Evolutionary conservation across 2,113 vertebrate genomes (phyloP), one percentile per base, ranked within the genome.

Genomic region (Chaetodon auriga): DNA sequence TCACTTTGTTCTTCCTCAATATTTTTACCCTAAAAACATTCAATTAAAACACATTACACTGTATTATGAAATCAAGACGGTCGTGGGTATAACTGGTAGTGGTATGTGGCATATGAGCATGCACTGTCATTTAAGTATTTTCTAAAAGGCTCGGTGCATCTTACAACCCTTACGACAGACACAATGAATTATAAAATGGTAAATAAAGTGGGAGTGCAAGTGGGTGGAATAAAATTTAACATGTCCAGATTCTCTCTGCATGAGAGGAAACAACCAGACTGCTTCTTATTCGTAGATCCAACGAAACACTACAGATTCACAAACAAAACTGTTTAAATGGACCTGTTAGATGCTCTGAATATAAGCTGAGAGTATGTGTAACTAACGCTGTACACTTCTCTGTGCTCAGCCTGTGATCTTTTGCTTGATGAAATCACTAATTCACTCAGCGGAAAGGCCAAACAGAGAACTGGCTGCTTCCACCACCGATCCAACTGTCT

Each of bases 391-490:
- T 14, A 25, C 23, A 41, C 23, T 13, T 48, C 60, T 21, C 25
- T 35, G 61, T 61, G 38, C 15, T 21, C n/a, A n/a, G 30, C 30
- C 30, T 66, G 8, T 46, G n/a, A n/a, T 49, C 45, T 38, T 49
- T 49, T 38, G 7, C 43, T 36, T 36, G 54, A 60, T 49, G 9
- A 51, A 51, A 51, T 69, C 15, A 38, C 12, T 61, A 45, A 38
- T 74, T 62, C 45, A 10, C 65, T 35, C 18, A 45, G 66, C 21
- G 21, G 7, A 60, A 69, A 14, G 21, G 43, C 25, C 43, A 25
- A 58, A 69, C 43, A 69, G 21, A 61, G 30, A 41, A 49, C 46
- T 61, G 63, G 7, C 55, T 71, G 19, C 48, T 55, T 54, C 58
- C 16, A 62, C 55, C 18, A 53, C 14, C 2, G 11, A 41, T 30